Base-by-base conservation (phyloP, 2,113 vertebrate genomes). In the Tilapia sparmanii region DNA sequence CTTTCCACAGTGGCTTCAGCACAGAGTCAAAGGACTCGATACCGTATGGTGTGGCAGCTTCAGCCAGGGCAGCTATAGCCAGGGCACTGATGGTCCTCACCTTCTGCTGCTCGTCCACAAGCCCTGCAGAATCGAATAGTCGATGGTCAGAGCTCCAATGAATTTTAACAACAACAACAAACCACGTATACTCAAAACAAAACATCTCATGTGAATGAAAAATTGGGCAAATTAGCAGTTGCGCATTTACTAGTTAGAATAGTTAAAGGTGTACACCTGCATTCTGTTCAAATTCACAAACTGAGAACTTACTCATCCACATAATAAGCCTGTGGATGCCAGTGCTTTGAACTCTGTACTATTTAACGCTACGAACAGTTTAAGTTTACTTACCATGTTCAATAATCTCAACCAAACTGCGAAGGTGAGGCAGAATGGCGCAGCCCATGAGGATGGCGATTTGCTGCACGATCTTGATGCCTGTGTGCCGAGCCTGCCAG, bases 361-460 rank as follows among this genome's bases (percentile, higher is more conserved):
- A 19, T 50, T 47, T 50, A 50, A 50, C 0, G 5, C 0, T 33
- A 33, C 11, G 2, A 78, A 33, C 26, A 16, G 19, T 16, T 82
- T 52, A 35, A 78, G 7, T 59, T 52, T 2, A 94, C 98, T 96
- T 89, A 99, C 99, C 98, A 57, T 99, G 99, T 85, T 99, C 99
- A 59, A 99, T 99, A 78, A 99, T 99, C 96, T 99, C 99, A 95
- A 99, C 99, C 96, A 99, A 96, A 95, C 99, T 99, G 91, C 99
- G 97, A 22, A 99, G 97, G 92, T 99, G 99, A 86, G 99, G 98
- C 94, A 99, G 93, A 90, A 99, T 99, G 78, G 99, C 99, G 85
- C 99, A 99, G 88, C 99, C 99, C 99, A 99, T 99, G 29, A 99
- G 98, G 95, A 99, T 99, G 89, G 99, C 98, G 66, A 99, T 99